A percentile compares a stretch with the other conserved stretches of the same genome.
phyloP scores from a whole-genome alignment of 2,797 vertebrate species.

The Choloepus didactylus region DNA sequence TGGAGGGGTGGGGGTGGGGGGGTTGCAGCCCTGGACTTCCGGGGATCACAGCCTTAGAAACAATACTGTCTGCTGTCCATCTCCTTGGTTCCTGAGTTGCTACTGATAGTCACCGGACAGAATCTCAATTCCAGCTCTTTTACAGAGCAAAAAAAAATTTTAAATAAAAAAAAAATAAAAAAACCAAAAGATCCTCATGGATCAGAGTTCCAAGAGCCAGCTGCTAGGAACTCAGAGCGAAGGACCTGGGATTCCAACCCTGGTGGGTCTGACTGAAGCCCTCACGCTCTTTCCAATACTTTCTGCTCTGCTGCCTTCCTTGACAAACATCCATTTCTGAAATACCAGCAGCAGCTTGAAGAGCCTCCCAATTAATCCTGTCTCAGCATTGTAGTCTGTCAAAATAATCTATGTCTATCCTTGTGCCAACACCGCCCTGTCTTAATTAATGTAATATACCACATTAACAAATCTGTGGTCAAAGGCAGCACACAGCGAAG shows the following conservation, averaged over 20 bases:
- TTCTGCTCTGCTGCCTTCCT: not conserved
- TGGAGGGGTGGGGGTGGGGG: fast-evolving
- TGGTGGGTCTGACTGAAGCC: not conserved
- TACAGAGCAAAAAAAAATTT: too few species aligned
- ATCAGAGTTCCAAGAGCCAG: not conserved
- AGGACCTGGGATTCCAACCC: not conserved
- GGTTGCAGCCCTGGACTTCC: too few species aligned
- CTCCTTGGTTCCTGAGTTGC: not conserved
- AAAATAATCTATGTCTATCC: too few species aligned
- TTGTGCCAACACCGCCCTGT: too few species aligned
- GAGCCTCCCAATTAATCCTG: not conserved
- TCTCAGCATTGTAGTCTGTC: too few species aligned
- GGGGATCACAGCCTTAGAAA: not conserved
- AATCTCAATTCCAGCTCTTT: not conserved
- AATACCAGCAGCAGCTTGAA: not conserved
- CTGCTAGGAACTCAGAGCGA: not conserved
- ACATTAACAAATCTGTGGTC: not conserved
- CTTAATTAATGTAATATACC: too few species aligned
- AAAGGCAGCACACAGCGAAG: not conserved
- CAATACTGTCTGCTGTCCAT: too few species aligned
- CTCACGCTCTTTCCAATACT: not conserved
- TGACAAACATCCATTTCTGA: not conserved
- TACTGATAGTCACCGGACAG: not conserved
- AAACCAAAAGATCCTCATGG: too few species aligned
- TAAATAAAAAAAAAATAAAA: too few species aligned